Evolutionary conservation across 37 sponge, comb jelly and placozoan species (phyloP), one percentile per base, ranked within the genome.

Genomic region (Halichondria panicea): DNA sequence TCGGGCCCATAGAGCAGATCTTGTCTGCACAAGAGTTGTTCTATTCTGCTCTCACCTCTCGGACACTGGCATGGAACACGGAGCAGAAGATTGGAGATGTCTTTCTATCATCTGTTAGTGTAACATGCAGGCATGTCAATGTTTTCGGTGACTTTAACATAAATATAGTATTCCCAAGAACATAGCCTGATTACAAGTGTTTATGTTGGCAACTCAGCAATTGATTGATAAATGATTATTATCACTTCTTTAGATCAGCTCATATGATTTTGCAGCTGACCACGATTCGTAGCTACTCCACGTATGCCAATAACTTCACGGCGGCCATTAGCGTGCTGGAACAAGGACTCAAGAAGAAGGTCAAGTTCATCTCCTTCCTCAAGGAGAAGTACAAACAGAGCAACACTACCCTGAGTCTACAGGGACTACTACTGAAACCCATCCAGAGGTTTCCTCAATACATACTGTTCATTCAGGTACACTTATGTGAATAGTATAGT

Each of bases 391-490:
- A 82, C 38, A 32, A 30, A 31, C 22, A 61, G 7, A 82, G 86
- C 55, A 34, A 41, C 25, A 77, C 87, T 9, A 75, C 79, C 31
- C 76, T 91, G 43, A 78, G 70, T 68, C 84, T 91, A 19, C 87
- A 92, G 46, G 88, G 77, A 15, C 82, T 92, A 5, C 85, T 92
- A 7, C 80, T 88, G 25, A 92, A 92, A 38, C 93, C 93, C 13
- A 77, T 92, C 8, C 93, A 92, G 72, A 68, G 93, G 45, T 92
- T 88, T 38, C 90, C 90, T n/a, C 93, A 92, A 27, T 92, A 80
- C 55, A 70, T 92, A 28, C 46, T 84, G 19, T 88, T 87, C 43
- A 52, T 92, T 3, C 78, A 86, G 87, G 92, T 92, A 55, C 43
- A 22, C 6, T 11, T n/a, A n/a, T n/a, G n/a, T n/a, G n/a, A n/a